Evolutionary conservation across 92 coral and sea anemone species (phyloP), one percentile per base, ranked within the genome.

Genomic region (Actinernus sp.): DNA sequence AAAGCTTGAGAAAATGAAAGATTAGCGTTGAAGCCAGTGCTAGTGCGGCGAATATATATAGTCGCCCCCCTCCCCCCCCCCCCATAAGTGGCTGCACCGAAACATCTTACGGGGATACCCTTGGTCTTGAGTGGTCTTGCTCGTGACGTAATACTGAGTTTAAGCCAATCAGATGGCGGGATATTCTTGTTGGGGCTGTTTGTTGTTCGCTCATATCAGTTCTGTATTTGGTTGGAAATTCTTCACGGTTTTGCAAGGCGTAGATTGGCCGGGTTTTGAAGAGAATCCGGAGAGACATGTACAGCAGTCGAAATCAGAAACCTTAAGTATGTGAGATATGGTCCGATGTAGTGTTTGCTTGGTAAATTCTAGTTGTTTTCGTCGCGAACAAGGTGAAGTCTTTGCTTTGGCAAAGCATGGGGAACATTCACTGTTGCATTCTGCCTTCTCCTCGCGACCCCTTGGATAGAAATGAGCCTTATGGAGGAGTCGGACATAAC

Each of bases 341-440:
- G 67, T 37, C 38, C 60, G 56, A 79, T 60, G 79, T 49, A 51
- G 45, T 27, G 26, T 50, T 49, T 30, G 63, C 44, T 39, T 74
- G 74, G 58, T 31, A 31, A 57, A 30, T 21, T 30, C 28, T 25
- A 37, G 9, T 55, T 33, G 55, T 56, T 29, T 44, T 33, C 39
- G 80, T 46, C 43, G 44, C 39, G 33, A 31, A 49, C 56, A 54
- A 24, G 61, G 50, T 27, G 22, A 22, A 31, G 48, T 65, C 12
- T 40, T 53, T 55, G 61, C 13, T 63, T 54, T 26, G 17, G n/a
- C 54, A n/a, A 19, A 65, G 53, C 54, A 93, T 93, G 98, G 98
- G 98, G 98, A 94, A 94, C 79, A 93, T 90, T 44, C 93, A 86
- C 4, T 94, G 98, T 48, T 94, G 98, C 77, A 92, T 94, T 39